Conservation (phyloP, 2,888 invertebrate species). For the Drosophila antonietae region DNA sequence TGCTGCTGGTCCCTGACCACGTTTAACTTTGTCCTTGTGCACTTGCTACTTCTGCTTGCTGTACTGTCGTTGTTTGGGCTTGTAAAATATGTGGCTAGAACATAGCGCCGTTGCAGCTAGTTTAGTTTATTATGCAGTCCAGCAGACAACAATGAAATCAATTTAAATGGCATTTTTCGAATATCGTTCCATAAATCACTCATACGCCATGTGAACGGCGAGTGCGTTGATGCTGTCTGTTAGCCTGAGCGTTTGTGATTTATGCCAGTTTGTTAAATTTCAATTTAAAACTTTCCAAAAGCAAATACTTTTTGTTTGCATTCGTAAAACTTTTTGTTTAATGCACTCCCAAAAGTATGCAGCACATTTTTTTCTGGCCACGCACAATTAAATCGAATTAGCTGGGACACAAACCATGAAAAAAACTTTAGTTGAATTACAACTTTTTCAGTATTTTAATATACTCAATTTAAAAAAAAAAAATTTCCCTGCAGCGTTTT, state of each 20-base stretch:
- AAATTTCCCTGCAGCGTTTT: slow-evolving; percentile 5
- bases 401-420: slow-evolving; percentile 36
- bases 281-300: slow-evolving; percentile 5
- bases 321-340: no score
- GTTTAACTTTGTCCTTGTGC: slow-evolving; percentile 40
- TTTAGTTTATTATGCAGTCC: slow-evolving; percentile 64
- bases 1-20: slow-evolving; percentile 26
- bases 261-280: slow-evolving; percentile 19
- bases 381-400: slow-evolving; percentile 2
- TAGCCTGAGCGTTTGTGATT: slow-evolving; percentile 27
- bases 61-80: slow-evolving; percentile 26
- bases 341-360: slow-evolving; percentile 54
- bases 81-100: slow-evolving; percentile 38
- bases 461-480: not conserved
- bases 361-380: not conserved
- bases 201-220: slow-evolving; percentile 61
- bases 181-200: slow-evolving; percentile 69
- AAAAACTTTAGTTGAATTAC: not conserved
- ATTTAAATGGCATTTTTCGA: slow-evolving; percentile 61
- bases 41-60: slow-evolving; percentile 5
- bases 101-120: slow-evolving; percentile 14
- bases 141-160: slow-evolving; percentile 61
- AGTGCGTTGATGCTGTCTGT: slow-evolving; percentile 14
- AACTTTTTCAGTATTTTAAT: not conserved
- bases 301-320: not conserved